Percentiles rank a stretch among this genome's conserved stretches.
Conservation (phyloP, 64 coral and sea anemone genomes). For the Porites australiensis region DNA sequence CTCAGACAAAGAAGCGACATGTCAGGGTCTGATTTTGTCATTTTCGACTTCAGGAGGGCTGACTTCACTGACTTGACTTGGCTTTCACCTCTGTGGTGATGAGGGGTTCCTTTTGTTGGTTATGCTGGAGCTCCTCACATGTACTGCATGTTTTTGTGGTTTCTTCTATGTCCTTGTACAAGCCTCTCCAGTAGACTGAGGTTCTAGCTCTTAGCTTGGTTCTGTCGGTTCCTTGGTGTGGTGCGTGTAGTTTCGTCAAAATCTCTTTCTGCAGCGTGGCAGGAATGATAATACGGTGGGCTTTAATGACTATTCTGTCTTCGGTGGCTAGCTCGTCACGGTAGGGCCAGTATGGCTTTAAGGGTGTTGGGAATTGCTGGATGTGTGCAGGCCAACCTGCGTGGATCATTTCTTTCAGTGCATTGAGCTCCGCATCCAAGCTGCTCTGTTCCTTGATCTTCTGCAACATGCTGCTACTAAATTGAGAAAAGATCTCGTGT, state of each 20-base stretch:
- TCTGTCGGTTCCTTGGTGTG: slow-evolving; percentile 20
- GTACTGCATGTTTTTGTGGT: neutral
- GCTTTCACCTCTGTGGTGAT: slow-evolving; percentile 49
- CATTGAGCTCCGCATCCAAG: slow-evolving; percentile 25
- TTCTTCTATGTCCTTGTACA: slow-evolving; percentile 43
- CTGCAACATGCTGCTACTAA: slow-evolving; percentile 13
- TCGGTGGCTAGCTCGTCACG: neutral
- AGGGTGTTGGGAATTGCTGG: neutral
- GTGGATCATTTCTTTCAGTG: slow-evolving; percentile 53
- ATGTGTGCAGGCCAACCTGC: slow-evolving; percentile 57
- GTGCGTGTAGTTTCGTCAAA: slow-evolving; percentile 8
- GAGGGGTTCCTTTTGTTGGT: slow-evolving; percentile 18
- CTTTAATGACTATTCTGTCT: slow-evolving; percentile 3
- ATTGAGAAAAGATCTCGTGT: slow-evolving; percentile 32
- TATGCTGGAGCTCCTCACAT: slow-evolving; percentile 9
- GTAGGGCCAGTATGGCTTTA: neutral
- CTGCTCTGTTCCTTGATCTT: slow-evolving; percentile 32
- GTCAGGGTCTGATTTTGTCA: slow-evolving; percentile 39
- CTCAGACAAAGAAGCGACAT: slow-evolving; percentile 52
- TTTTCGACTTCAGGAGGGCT: slow-evolving; percentile 60
- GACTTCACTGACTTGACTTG: slow-evolving; percentile 69
- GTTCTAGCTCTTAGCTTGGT: slow-evolving; percentile 29
- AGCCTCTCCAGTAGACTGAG: slow-evolving; percentile 40
- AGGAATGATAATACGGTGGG: slow-evolving; percentile 5
- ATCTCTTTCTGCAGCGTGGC: slow-evolving; percentile 26